Percentiles rank a stretch among this genome's conserved stretches.
Conservation (phyloP, 2,113 vertebrate genomes). For the Australoheros scitulus region DNA sequence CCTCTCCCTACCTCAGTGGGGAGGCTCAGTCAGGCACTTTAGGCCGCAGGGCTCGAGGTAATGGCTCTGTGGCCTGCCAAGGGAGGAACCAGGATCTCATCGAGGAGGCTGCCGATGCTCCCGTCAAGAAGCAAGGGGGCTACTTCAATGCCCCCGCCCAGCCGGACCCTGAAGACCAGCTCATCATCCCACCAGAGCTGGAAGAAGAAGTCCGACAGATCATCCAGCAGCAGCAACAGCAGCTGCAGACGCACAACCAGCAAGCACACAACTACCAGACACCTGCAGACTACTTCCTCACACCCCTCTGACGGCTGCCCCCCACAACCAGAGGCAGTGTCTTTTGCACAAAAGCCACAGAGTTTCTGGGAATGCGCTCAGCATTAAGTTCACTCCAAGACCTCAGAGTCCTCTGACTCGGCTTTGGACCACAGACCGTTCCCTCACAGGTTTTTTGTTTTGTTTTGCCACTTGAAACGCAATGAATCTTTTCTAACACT, state of each 20-base stretch:
- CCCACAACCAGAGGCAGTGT: neutral
- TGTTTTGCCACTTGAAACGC: conserved; percentile 46
- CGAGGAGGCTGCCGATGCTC: conserved; percentile 89
- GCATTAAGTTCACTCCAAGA: conserved; percentile 27
- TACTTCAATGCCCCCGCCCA: conserved; percentile 96
- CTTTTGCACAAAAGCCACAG: neutral
- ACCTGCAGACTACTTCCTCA: conserved; percentile 88
- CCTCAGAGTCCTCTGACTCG: conserved; percentile 80
- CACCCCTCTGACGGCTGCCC: conserved; percentile 84
- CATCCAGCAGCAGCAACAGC: conserved; percentile 91
- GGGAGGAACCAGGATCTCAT: conserved; percentile 94
- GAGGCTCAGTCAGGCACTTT: conserved; percentile 83
- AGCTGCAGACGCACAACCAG: conserved; percentile 71
- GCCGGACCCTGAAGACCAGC: conserved; percentile 94
- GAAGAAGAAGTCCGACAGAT: conserved; percentile 97
- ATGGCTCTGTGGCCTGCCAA: conserved; percentile 91
- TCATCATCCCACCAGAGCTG: conserved; percentile 96
- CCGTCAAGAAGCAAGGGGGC: conserved; percentile 87
- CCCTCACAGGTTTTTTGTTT: conserved; percentile 18
- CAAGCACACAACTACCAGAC: conserved; percentile 78
- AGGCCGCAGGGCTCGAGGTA: conserved; percentile 85
- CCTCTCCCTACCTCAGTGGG: conserved; percentile 85
- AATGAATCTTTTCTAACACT: conserved; percentile 71
- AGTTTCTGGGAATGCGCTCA: neutral
- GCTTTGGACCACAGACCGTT: conserved; percentile 45